A percentile compares a stretch with the other conserved stretches of the same genome.
These are phyloP conservation scores for Allophyes oxyacanthae DNA, from an alignment of 2,888 invertebrate species.

Conservation along the genomic window DNA sequence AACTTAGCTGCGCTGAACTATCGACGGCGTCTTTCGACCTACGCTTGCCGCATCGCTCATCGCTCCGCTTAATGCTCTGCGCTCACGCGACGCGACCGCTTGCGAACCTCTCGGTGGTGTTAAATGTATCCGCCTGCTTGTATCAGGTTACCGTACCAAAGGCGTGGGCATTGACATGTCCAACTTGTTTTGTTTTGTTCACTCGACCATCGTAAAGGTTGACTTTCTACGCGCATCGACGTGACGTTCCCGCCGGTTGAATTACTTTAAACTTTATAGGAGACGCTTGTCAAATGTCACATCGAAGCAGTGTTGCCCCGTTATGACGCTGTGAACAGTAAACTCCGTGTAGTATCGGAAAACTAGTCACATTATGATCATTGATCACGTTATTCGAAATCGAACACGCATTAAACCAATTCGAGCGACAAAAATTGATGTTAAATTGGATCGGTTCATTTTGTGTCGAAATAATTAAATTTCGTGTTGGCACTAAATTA, in stretches of 20 bases:
- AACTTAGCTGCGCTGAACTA: conserved; percentile 70
- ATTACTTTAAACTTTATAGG: conserved; percentile 79
- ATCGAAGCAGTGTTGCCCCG: conserved; percentile 52
- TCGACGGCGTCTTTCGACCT: conserved; percentile 67
- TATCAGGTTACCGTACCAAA: conserved; percentile 87
- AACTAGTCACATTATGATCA: conserved; percentile 50
- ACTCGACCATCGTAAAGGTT: conserved; percentile 84
- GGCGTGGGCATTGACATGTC: conserved; percentile 89
- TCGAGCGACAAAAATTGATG: conserved; percentile 54
- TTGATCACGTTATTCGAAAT: conserved; percentile 42
- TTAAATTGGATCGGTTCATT: conserved; percentile 54
- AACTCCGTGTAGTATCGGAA: conserved; percentile 50
- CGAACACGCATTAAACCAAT: conserved; percentile 46
- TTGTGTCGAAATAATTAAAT: conserved; percentile 59
- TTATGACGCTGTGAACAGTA: conserved; percentile 63
- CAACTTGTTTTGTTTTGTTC: conserved; percentile 87
- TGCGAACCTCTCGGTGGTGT: conserved; percentile 80
- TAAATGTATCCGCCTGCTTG: conserved; percentile 86
- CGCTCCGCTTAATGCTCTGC: conserved; percentile 71
- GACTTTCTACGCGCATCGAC: conserved; percentile 85
- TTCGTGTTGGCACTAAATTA: conserved; percentile 58
- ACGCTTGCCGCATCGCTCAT: conserved; percentile 67
- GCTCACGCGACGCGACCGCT: conserved; percentile 70
- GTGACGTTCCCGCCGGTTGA: conserved; percentile 78
- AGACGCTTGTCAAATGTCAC: conserved; percentile 79